Percentiles rank a stretch among this genome's conserved stretches.
These are phyloP conservation scores for Tiphia femorata DNA, from an alignment of 2,888 invertebrate genomes.

Conservation along the genomic window DNA sequence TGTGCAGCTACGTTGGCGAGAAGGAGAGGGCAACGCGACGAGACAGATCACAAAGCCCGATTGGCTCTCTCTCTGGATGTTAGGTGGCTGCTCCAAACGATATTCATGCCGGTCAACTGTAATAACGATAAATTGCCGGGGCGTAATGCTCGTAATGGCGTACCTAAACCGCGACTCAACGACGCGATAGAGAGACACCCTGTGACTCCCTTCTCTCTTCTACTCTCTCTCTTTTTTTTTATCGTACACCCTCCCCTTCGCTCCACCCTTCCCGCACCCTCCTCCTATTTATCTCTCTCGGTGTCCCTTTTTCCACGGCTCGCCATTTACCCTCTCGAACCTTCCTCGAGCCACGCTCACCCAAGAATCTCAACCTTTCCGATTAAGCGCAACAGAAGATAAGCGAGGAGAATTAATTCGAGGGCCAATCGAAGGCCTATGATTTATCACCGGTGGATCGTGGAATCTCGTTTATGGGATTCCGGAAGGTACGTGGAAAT, in stretches of 20 bases:
- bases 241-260: too few species aligned
- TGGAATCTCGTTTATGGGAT: too few species aligned
- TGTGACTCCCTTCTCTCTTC: not conserved
- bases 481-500: too few species aligned
- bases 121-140: constrained; percentile 61
- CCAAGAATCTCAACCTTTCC: too few species aligned
- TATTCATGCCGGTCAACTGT: constrained; percentile 60
- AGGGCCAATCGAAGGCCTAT: not conserved
- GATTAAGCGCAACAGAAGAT: not conserved
- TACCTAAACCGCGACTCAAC: constrained; percentile 29
- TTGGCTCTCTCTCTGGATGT: constrained; percentile 40
- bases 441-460: not conserved
- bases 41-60: constrained; percentile 49
- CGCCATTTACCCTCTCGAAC: not conserved
- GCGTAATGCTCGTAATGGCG: constrained; percentile 48
- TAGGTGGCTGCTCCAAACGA: constrained; percentile 50
- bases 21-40: not conserved
- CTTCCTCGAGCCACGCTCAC: not conserved
- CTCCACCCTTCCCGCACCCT: not conserved
- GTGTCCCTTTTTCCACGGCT: not conserved
- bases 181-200: constrained; percentile 14
- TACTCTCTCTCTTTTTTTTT: not conserved
- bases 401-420: constrained; percentile 1
- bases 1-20: constrained; percentile 2
- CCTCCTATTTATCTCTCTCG: not conserved